Percentiles rank a stretch among this genome's conserved stretches.
Conservation (phyloP, 1,140 invertebrate species). For the Drosophila neocordata region DNA sequence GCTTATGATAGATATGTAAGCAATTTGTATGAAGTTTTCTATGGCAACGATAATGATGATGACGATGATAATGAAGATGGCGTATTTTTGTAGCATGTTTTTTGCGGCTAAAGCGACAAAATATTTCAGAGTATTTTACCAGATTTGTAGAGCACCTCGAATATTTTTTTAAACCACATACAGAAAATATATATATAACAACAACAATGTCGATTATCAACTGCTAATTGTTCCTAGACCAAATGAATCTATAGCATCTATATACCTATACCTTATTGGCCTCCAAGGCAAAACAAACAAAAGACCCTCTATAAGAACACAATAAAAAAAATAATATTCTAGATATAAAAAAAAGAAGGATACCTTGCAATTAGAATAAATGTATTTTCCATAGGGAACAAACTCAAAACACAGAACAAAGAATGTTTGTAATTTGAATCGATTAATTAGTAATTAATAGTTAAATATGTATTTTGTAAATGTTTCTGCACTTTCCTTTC, state of each 20-base stretch:
- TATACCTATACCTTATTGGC: constrained; percentile 33
- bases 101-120: constrained; percentile 49
- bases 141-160: constrained; percentile 49
- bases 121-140: constrained; percentile 27
- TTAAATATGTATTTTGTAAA: constrained; percentile 10
- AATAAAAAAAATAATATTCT: not conserved
- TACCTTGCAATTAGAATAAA: constrained; percentile 4
- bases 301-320: constrained; percentile 1
- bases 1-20: constrained; percentile 70
- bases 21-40: constrained; percentile 72
- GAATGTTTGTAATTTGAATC: constrained; percentile 22
- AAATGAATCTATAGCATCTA: constrained; percentile 45
- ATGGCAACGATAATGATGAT: constrained; percentile 28
- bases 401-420: constrained; percentile 23
- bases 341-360: not conserved
- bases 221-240: constrained; percentile 70
- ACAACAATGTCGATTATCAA: constrained; percentile 49
- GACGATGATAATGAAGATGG: constrained; percentile 7
- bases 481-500: constrained; percentile 5
- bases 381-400: constrained; percentile 50
- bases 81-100: constrained; percentile 75
- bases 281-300: constrained; percentile 46
- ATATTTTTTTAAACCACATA: constrained; percentile 62
- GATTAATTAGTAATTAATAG: not conserved
- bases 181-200: constrained; percentile 16